Evolutionary conservation across 2,888 invertebrate species (phyloP), one percentile per base, ranked within the genome.

Genomic region (Clivina fossor): DNA sequence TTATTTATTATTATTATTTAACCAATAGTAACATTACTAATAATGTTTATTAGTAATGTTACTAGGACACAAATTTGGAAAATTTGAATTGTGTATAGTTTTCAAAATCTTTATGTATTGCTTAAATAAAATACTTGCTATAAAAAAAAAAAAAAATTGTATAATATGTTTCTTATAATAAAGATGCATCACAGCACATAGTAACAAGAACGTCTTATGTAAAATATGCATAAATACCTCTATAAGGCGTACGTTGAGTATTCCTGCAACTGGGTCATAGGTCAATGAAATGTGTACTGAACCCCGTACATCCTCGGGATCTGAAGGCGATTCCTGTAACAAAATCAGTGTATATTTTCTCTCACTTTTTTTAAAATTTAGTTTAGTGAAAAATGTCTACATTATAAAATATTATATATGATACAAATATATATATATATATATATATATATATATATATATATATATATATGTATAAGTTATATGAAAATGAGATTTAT

Each of bases 211-310:
- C n/a, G n/a, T n/a, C n/a, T n/a, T n/a, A n/a, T n/a, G n/a, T n/a
- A n/a, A n/a, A n/a, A n/a, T n/a, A n/a, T 5, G 26, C 13, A 8
- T 5, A 43, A 56, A 72, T 60, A 83, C 85, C 74, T 86, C 83
- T 51, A 85, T 74, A 5, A 88, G 74, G 56, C 79, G 74, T 5
- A 86, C 81, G 0, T 80, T 82, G 24, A 87, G 76, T 56, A 86
- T 75, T 7, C 81, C 82, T 13, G 81, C 80, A 47, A 82, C 78
- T 0, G 78, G 74, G 69, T 86, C 85, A 66, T 83, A 84, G 22
- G 75, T 71, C 26, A 88, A 69, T 22, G 78, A 76, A 11, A 87
- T 70, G 65, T 85, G 81, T 38, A 88, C 69, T 43, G 80, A 80
- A 20, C 87, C 87, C 11, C 80, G 74, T 13, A 76, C 69, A 58